Evolutionary conservation across 1,140 invertebrate genomes (phyloP).

Genomic region (Ephestia elutella): DNA sequence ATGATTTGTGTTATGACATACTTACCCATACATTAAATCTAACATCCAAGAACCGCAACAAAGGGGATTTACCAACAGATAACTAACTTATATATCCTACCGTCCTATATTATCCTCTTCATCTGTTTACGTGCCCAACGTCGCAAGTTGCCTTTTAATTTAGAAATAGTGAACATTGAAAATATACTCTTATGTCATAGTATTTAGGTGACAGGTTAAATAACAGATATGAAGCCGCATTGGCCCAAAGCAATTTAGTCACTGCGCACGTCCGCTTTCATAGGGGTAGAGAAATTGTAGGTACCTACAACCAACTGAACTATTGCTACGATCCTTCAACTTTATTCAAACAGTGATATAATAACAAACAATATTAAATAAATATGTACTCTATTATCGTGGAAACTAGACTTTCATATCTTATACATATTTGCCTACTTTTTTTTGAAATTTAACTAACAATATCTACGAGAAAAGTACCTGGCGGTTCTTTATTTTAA

Average conservation of each 20-base stretch:
- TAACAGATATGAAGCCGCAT: background rate
- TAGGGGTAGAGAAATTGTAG: slow-evolving; percentile 1
- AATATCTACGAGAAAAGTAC: too few species aligned
- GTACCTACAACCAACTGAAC: background rate
- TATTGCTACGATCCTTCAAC: background rate
- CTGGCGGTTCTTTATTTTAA: too few species aligned
- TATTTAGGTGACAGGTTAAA: background rate
- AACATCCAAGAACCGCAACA: background rate
- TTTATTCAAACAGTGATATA: background rate
- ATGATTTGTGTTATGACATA: background rate
- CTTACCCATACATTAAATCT: background rate
- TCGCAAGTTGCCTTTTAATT: slow-evolving; percentile 3
- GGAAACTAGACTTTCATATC: too few species aligned
- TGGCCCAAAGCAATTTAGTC: background rate
- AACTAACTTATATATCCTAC: background rate
- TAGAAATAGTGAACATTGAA: background rate
- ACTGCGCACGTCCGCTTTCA: slow-evolving; percentile 1
- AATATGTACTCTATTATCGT: too few species aligned
- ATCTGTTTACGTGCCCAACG: background rate
- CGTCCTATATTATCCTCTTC: background rate
- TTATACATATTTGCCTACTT: too few species aligned
- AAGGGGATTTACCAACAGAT: slow-evolving; percentile 4
- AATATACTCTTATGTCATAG: background rate
- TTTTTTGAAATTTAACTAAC: too few species aligned
- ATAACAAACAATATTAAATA: too few species aligned